These are phyloP conservation scores for Atta cephalotes DNA, from an alignment of 1,140 invertebrate genomes.

Conservation along the genomic window DNA sequence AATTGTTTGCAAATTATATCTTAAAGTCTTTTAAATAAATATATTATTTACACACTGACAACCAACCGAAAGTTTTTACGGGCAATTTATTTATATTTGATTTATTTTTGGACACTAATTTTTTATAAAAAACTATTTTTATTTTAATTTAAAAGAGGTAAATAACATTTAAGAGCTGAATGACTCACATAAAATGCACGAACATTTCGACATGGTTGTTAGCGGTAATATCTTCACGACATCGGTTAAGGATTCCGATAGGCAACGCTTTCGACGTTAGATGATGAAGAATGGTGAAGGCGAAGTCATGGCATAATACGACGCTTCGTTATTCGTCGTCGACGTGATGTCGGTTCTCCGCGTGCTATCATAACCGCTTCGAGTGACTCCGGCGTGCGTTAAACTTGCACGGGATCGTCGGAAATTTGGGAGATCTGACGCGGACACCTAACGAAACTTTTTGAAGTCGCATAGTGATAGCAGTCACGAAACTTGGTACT, in stretches of 20 bases:
- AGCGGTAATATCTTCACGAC: constrained; percentile 45
- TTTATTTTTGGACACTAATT: too few relatives aligned
- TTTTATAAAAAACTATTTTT: too few relatives aligned
- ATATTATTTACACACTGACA: too few relatives aligned
- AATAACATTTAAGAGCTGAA: not conserved
- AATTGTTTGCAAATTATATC: too few relatives aligned
- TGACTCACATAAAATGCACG: constrained; percentile 7
- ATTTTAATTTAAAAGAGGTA: too few relatives aligned
- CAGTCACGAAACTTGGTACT: constrained; percentile 45
- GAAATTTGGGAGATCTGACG: constrained; percentile 49
- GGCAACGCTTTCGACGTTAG: not conserved
- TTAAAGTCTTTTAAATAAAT: too few relatives aligned
- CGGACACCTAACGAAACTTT: constrained; percentile 48
- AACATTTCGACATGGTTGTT: constrained; percentile 27
- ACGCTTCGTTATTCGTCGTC: constrained; percentile 35
- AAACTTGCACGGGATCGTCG: constrained; percentile 43
- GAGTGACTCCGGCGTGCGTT: constrained; percentile 10
- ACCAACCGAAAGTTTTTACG: too few relatives aligned
- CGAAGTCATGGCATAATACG: constrained; percentile 26
- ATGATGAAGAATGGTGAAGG: constrained; percentile 60
- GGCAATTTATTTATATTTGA: too few relatives aligned
- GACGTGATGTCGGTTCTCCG: constrained; percentile 37
- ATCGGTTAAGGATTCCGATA: constrained; percentile 51
- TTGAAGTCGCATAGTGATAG: constrained; percentile 42
- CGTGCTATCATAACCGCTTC: constrained; percentile 21